Conservation (phyloP, 1,140 invertebrate genomes). For the Sipha flava region DNA sequence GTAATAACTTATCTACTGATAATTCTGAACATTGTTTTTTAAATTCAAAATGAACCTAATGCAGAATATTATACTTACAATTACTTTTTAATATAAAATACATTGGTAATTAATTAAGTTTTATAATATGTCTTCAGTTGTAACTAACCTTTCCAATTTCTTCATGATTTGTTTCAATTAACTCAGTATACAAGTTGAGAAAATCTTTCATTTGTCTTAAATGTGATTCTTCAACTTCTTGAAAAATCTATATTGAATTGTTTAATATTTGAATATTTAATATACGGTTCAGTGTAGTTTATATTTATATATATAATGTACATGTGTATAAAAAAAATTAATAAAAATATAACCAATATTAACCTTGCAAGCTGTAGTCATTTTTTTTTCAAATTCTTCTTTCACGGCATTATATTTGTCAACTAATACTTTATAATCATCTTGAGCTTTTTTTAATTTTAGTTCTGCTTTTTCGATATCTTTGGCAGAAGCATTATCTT, state of each 20-base stretch:
- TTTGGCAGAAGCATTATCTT: constrained; percentile 81
- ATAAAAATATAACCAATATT: constrained; percentile 31
- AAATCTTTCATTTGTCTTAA: constrained; percentile 93
- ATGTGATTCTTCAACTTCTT: constrained; percentile 86
- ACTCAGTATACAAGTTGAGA: constrained; percentile 76
- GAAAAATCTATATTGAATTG: constrained; percentile 62
- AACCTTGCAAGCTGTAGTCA: constrained; percentile 84
- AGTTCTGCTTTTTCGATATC: constrained; percentile 87
- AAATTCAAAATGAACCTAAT: constrained; percentile 79
- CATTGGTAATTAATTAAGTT: neutral
- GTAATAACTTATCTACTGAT: constrained; percentile 82
- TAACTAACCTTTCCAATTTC: constrained; percentile 63
- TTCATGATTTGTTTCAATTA: constrained; percentile 80
- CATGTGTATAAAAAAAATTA: neutral
- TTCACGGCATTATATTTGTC: constrained; percentile 82
- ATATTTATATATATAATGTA: neutral
- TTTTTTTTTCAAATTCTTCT: constrained; percentile 86
- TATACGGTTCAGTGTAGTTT: too few species aligned
- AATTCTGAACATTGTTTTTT: constrained; percentile 80
- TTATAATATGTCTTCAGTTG: neutral
- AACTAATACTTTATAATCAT: constrained; percentile 80
- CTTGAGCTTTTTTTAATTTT: constrained; percentile 86
- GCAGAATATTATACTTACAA: too few species aligned
- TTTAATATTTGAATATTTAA: neutral
- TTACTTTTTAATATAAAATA: constrained; percentile 17